Percentiles rank a stretch among this genome's conserved stretches.
phyloP scores from a whole-genome alignment of 2,888 invertebrate genomes.

The Stenoptilia bipunctidactyla region DNA sequence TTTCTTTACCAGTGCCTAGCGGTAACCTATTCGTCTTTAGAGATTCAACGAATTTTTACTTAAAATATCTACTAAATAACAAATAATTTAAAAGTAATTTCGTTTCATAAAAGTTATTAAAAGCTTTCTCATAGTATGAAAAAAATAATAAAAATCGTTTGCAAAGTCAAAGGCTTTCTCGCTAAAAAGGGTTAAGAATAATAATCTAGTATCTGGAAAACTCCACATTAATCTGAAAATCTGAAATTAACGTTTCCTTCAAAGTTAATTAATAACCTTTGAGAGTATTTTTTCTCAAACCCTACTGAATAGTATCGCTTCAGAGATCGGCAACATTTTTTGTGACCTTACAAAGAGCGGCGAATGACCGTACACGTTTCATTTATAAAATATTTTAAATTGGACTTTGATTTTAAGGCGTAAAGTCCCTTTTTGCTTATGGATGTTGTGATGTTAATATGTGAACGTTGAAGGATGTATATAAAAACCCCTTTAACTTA shows the following conservation, averaged over 20 bases:
- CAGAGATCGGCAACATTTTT: constrained; percentile 54
- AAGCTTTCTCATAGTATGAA: no score
- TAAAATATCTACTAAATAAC: no score
- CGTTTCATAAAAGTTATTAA: no score
- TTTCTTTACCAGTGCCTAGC: no score
- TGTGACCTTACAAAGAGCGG: constrained; percentile 46
- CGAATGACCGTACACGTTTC: no score
- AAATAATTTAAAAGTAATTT: no score
- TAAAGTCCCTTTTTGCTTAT: no score
- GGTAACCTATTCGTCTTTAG: no score
- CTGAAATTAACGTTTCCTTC: constrained; percentile 28
- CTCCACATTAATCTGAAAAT: background rate
- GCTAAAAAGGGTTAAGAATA: background rate
- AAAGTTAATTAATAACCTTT: constrained; percentile 59
- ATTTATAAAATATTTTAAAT: no score
- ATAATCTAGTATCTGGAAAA: background rate
- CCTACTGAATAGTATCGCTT: constrained; percentile 27
- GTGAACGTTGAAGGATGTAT: constrained; percentile 26
- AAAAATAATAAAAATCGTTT: background rate
- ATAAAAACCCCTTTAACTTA: constrained; percentile 72
- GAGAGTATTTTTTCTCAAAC: constrained; percentile 36
- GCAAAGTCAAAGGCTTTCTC: background rate
- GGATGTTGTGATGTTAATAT: no score
- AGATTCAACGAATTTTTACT: no score
- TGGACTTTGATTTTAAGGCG: no score